phyloP scores from a whole-genome alignment of 2,888 invertebrate genomes.

The Leptarthrus brevirostris region DNA sequence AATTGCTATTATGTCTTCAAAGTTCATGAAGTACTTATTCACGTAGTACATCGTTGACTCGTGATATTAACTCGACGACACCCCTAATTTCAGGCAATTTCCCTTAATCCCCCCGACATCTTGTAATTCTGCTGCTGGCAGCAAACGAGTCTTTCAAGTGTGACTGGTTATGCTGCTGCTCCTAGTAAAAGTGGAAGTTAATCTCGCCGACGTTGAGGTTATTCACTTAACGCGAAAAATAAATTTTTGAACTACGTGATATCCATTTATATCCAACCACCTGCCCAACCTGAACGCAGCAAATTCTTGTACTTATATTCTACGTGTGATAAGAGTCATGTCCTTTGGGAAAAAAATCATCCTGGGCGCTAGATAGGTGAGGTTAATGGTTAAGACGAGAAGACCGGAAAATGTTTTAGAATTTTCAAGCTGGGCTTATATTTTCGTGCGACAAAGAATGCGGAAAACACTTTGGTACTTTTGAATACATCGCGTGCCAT shows the following conservation, averaged over 20 bases:
- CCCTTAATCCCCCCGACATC: conserved; percentile 34
- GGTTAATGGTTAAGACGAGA: neutral
- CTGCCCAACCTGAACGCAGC: neutral
- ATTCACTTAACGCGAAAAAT: conserved; percentile 38
- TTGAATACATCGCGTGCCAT: neutral
- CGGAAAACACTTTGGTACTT: neutral
- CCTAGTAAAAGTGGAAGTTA: conserved; percentile 3
- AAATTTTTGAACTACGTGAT: conserved; percentile 37
- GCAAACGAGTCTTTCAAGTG: neutral
- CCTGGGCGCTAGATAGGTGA: neutral
- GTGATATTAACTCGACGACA: conserved; percentile 38
- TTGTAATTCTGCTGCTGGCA: conserved; percentile 31
- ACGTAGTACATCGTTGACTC: conserved; percentile 30
- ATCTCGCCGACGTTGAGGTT: conserved; percentile 31
- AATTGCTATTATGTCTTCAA: conserved; percentile 28
- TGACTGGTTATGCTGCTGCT: neutral
- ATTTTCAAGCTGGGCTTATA: neutral
- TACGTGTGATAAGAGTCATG: conserved; percentile 24
- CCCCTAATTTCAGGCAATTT: conserved; percentile 34
- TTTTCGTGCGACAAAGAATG: neutral
- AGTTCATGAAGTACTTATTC: conserved; percentile 32
- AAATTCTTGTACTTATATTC: neutral
- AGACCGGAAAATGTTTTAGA: too few relatives aligned
- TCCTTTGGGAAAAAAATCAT: neutral
- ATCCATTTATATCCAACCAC: conserved; percentile 21